Conservation (phyloP, 1,140 invertebrate species). For the Drosophila subpulchrella region DNA sequence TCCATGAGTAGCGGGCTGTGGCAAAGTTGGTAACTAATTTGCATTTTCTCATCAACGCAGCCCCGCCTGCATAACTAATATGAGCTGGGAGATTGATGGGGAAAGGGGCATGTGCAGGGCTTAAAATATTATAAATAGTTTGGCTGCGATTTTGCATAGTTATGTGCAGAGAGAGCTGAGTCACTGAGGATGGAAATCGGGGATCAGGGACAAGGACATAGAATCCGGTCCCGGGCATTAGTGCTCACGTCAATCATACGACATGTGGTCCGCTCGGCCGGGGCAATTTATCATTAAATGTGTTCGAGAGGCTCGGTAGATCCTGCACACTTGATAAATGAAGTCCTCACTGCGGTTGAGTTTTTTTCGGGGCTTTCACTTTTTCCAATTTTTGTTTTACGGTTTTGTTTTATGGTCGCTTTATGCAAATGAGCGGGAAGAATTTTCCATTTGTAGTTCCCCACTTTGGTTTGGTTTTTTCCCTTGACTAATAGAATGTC, state of each 20-base stretch:
- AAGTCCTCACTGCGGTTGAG: slow-evolving; percentile 44
- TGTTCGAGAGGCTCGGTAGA: slow-evolving; percentile 23
- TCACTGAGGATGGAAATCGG: neutral
- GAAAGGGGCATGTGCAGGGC: slow-evolving; percentile 6
- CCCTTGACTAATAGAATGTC: slow-evolving; percentile 51
- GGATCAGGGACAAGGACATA: neutral
- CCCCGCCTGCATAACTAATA: slow-evolving; percentile 76
- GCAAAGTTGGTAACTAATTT: slow-evolving; percentile 80
- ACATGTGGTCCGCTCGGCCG: slow-evolving; percentile 65
- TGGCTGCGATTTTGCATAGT: slow-evolving; percentile 68
- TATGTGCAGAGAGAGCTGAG: slow-evolving; percentile 1
- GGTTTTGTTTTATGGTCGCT: slow-evolving; percentile 74
- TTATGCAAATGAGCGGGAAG: slow-evolving; percentile 66
- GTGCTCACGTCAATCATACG: slow-evolving; percentile 76
- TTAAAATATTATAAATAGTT: slow-evolving; percentile 76
- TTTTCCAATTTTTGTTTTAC: slow-evolving; percentile 25
- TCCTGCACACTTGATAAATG: slow-evolving; percentile 68
- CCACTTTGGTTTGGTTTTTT: slow-evolving; percentile 9
- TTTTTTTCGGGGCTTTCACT: slow-evolving; percentile 49
- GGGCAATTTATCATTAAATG: slow-evolving; percentile 73
- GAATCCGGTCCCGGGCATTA: slow-evolving; percentile 50
- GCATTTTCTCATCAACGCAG: slow-evolving; percentile 79
- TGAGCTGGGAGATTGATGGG: slow-evolving; percentile 23
- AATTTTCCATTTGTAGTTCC: slow-evolving; percentile 46
- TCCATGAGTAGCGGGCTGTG: slow-evolving; percentile 45